These are phyloP conservation scores for Paratrypauchen microcephalus DNA, from an alignment of 2,797 vertebrate genomes.

Conservation along the genomic window DNA sequence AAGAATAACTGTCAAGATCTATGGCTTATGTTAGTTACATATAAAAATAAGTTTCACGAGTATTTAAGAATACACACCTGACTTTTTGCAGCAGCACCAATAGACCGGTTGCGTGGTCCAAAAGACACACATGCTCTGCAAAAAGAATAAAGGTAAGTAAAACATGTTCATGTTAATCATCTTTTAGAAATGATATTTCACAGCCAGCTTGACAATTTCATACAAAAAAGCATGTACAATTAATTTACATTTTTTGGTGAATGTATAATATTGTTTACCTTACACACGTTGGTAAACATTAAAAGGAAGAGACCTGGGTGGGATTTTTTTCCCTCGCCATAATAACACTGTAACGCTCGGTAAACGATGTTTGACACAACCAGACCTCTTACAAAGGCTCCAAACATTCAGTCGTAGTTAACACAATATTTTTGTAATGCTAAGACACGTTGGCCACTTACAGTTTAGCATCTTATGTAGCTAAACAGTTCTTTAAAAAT, in stretches of 20 bases:
- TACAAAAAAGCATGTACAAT: neutral
- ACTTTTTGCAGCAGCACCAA: conserved; percentile 96
- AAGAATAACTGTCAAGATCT: neutral
- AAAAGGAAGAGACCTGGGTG: too few species aligned
- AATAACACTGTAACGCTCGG: too few species aligned
- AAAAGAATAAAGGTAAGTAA: conserved; percentile 23
- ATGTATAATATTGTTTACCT: neutral
- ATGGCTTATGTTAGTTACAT: neutral
- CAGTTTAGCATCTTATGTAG: neutral
- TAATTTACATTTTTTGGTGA: neutral
- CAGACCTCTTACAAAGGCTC: too few species aligned
- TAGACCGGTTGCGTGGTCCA: conserved; percentile 93
- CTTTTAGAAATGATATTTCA: neutral
- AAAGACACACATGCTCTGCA: conserved; percentile 92
- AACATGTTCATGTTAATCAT: neutral
- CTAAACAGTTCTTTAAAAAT: conserved; percentile 12
- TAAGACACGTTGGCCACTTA: neutral
- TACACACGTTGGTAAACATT: too few species aligned
- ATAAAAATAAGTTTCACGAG: neutral
- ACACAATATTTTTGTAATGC: neutral
- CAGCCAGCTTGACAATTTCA: neutral
- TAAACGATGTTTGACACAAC: too few species aligned
- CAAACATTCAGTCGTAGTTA: neutral
- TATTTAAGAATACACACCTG: conserved; percentile 79
- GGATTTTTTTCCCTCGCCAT: too few species aligned